Evolutionary conservation across 1,140 invertebrate species (phyloP), one percentile per base, ranked within the genome.

Genomic region (Aethina tumida): DNA sequence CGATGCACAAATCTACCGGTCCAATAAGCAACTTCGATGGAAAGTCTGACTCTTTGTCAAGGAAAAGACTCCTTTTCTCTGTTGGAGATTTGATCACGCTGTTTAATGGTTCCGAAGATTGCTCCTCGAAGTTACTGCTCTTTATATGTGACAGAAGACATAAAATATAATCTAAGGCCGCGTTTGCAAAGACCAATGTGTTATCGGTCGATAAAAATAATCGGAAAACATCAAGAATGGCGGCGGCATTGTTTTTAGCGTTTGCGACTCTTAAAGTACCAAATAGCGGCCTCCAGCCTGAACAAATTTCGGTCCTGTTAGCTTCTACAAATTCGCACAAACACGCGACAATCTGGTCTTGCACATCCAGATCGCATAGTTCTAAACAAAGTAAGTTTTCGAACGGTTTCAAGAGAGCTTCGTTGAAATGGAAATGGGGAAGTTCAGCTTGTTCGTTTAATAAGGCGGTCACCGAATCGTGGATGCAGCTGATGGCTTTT

Each of bases 281-380:
- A 58, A 96, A 96, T 2, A 95, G 63, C 1, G 92, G 88, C 28
- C 90, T 65, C 92, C 92, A 96, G 0, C 90, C 92, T 0, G 90
- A 94, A 49, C 83, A 74, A 10, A 95, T 93, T 66, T 96, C 90
- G 10, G 81, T 81, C 52, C 84, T 74, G 58, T 90, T 91, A 0
- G 86, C 87, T 66, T 96, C 92, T 0, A 96, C 91, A 57, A 94
- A 90, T 64, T 94, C 90, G 63, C 90, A 95, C 14, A 95, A 82
- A 46, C 88, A 94, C 39, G 87, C 89, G 22, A 95, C 85, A 55
- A 96, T 92, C 80, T 95, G 75, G 52, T 79, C 75, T 71, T 77
- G 58, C 35, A 94, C 83, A 64, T 95, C 91, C 42, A 78, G 74
- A 61, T 95, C 89, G 60, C 88, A 93, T 1, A 93, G 66, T 60